Conservation (phyloP, 37 sponge, comb jelly and placozoan genomes). For the Dysidea cf. avara region DNA sequence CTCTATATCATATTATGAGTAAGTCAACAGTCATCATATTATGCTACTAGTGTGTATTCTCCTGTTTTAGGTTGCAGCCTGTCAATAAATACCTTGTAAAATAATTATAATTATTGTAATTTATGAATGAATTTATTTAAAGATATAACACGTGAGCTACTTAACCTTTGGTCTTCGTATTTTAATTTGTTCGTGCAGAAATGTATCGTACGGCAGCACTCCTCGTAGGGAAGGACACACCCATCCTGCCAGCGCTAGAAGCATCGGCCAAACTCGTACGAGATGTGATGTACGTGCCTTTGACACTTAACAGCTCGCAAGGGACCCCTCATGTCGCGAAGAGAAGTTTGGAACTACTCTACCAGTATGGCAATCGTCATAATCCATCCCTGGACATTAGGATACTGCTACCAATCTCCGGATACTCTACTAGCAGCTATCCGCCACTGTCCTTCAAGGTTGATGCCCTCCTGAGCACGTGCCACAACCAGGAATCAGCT, state of each 20-base stretch:
- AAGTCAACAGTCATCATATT: no score
- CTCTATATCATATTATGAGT: no score
- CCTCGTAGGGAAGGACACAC: conserved; percentile 23
- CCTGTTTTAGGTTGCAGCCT: no score
- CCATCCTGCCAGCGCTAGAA: conserved; percentile 51
- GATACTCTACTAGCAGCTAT: not conserved
- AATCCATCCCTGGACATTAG: conserved; percentile 57
- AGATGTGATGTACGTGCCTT: conserved; percentile 66
- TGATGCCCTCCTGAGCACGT: conserved; percentile 39
- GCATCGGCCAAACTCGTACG: conserved; percentile 47
- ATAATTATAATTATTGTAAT: no score
- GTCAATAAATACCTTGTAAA: no score
- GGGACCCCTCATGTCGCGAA: not conserved
- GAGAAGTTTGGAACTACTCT: conserved; percentile 10
- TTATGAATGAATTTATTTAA: no score
- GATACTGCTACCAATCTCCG: conserved; percentile 31
- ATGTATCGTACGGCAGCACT: conserved; percentile 61
- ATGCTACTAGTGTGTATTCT: no score
- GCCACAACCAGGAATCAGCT: not conserved
- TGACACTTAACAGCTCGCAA: conserved; percentile 7
- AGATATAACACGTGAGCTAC: no score
- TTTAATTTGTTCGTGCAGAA: no score
- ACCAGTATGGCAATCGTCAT: conserved; percentile 9
- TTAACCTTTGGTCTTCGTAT: no score
- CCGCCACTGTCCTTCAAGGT: conserved; percentile 22